These are phyloP conservation scores for Typhlomys cinereus DNA, from an alignment of 2,113 vertebrate genomes.

Conservation along the genomic window DNA sequence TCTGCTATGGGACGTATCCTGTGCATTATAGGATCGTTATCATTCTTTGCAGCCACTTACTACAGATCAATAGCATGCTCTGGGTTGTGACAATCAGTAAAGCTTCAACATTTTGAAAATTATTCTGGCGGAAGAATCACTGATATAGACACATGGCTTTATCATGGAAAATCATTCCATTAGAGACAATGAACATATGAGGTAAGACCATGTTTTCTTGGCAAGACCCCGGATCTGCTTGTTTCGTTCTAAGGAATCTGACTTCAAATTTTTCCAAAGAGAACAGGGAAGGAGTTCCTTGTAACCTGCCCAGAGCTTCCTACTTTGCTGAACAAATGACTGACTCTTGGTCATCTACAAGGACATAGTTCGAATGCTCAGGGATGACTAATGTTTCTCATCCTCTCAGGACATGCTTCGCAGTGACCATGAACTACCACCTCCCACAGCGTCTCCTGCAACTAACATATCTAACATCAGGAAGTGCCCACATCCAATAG, in stretches of 20 bases:
- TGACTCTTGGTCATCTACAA: not conserved
- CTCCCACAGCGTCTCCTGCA: no score
- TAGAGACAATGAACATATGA: not conserved
- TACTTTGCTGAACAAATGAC: not conserved
- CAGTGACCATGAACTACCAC: constrained; percentile 2
- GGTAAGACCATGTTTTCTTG: not conserved
- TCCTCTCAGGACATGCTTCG: constrained; percentile 31
- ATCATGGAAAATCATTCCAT: not conserved
- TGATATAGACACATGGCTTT: not conserved
- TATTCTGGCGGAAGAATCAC: not conserved
- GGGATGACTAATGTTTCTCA: not conserved
- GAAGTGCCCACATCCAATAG: not conserved
- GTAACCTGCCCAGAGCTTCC: not conserved
- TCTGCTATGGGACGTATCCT: not conserved
- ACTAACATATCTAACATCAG: not conserved
- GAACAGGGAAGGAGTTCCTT: not conserved
- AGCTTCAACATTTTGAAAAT: constrained; percentile 3
- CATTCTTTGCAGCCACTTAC: not conserved
- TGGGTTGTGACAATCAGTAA: not conserved
- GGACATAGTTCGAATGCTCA: not conserved
- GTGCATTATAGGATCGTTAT: no score
- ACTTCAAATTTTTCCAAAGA: not conserved
- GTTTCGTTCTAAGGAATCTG: not conserved
- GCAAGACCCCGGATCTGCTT: not conserved
- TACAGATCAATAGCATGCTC: not conserved